These are phyloP conservation scores for Sakesphorus luctuosus DNA, from an alignment of 2,113 vertebrate genomes.

Conservation along the genomic window DNA sequence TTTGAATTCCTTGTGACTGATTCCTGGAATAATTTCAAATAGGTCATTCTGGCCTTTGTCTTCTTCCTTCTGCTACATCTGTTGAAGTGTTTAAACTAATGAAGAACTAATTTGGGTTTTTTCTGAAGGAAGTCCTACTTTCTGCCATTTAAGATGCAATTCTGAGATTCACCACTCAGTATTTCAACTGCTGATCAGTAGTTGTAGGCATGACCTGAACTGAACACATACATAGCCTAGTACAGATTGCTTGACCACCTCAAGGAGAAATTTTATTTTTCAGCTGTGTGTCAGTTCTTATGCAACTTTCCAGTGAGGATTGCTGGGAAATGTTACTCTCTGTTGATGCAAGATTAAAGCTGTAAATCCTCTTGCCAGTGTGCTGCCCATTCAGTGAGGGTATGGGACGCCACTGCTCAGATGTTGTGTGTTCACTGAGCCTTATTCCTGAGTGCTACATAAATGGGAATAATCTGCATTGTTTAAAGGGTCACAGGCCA, in stretches of 20 bases:
- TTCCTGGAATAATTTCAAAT: neutral
- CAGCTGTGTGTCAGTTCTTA: neutral
- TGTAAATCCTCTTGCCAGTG: neutral
- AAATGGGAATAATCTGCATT: neutral
- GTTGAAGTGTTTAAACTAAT: neutral
- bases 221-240: neutral
- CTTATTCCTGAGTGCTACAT: neutral
- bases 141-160: neutral
- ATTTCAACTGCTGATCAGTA: neutral
- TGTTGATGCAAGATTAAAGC: neutral
- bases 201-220: neutral
- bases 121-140: neutral
- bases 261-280: neutral
- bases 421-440: neutral
- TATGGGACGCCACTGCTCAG: neutral
- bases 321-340: neutral
- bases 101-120: neutral
- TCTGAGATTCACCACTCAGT: neutral
- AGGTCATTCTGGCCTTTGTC: neutral
- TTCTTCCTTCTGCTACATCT: neutral
- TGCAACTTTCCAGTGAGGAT: neutral
- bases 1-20: neutral
- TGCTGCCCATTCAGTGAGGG: neutral
- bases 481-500: neutral
- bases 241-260: neutral